phyloP scores from a whole-genome alignment of 2,888 invertebrate genomes.

The Agonopterix alstromeriana region DNA sequence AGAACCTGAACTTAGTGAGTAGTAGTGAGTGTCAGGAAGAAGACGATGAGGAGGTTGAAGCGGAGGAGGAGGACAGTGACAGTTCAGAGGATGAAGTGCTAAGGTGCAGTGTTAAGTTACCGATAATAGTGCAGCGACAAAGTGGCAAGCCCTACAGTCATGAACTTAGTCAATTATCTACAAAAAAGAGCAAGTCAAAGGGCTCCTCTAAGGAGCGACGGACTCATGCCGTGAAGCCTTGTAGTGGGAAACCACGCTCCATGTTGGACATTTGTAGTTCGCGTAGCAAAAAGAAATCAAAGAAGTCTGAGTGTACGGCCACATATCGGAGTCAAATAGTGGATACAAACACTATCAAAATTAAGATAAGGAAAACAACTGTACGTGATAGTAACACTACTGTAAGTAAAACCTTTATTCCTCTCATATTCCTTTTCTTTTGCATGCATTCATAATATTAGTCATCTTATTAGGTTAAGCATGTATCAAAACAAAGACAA shows the following conservation, averaged over 20 bases:
- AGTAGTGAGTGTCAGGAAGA: conserved; percentile 65
- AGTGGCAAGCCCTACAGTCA: conserved; percentile 75
- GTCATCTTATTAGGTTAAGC: too few relatives aligned
- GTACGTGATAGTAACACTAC: conserved; percentile 36
- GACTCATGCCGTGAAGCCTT: conserved; percentile 57
- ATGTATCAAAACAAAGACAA: too few relatives aligned
- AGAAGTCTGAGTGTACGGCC: conserved; percentile 54
- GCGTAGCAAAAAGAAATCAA: conserved; percentile 68
- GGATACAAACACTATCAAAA: conserved; percentile 81
- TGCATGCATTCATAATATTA: too few relatives aligned
- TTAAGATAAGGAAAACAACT: conserved; percentile 81
- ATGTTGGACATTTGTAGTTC: conserved; percentile 70
- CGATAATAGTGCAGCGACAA: conserved; percentile 54
- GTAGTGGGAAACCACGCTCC: conserved; percentile 70
- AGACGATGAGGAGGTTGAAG: conserved; percentile 29
- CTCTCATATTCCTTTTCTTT: too few relatives aligned
- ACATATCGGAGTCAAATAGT: conserved; percentile 80
- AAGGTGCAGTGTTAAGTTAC: conserved; percentile 67
- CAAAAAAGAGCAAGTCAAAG: conserved; percentile 64
- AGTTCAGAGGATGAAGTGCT: conserved; percentile 71
- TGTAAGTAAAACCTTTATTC: conserved; percentile 40
- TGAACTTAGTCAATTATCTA: conserved; percentile 75
- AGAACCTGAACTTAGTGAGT: conserved; percentile 72
- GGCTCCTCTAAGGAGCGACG: conserved; percentile 50
- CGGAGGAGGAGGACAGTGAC: conserved; percentile 35